Evolutionary conservation across 2,113 vertebrate genomes (phyloP).

Genomic region (Polypterus senegalus): DNA sequence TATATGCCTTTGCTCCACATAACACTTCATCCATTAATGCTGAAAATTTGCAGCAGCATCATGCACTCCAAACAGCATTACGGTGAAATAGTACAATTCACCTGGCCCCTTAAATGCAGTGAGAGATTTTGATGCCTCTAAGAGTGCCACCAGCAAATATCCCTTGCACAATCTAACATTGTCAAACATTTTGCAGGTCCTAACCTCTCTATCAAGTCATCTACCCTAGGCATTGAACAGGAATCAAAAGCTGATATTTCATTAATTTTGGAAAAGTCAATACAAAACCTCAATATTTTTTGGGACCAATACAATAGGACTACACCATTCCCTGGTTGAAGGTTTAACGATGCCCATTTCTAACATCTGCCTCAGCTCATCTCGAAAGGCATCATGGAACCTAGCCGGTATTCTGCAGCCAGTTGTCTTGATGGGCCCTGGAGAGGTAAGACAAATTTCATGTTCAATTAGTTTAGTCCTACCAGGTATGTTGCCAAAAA

Average conservation of each 20-base stretch:
- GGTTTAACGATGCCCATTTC: constrained; percentile 1
- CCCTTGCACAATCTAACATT: no score
- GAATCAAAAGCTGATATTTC: not conserved
- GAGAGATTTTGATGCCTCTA: no score
- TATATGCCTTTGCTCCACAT: not conserved
- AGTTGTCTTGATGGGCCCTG: not conserved
- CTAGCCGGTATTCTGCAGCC: not conserved
- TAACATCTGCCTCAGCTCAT: not conserved
- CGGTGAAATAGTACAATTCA: no score
- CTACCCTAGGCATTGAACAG: not conserved
- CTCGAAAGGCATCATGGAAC: not conserved
- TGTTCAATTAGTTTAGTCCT: not conserved
- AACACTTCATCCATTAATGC: not conserved
- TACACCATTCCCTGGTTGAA: constrained; percentile 9
- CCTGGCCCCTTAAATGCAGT: no score
- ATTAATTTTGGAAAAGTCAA: not conserved
- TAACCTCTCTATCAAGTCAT: not conserved
- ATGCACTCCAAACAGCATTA: no score
- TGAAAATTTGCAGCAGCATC: no score
- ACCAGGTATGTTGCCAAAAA: not conserved
- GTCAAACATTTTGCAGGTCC: no score
- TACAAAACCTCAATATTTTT: not conserved
- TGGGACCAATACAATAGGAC: not conserved
- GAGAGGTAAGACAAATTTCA: not conserved
- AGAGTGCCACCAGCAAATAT: no score